phyloP scores from a whole-genome alignment of 2,888 invertebrate species.

The Lepidonotus clava region DNA sequence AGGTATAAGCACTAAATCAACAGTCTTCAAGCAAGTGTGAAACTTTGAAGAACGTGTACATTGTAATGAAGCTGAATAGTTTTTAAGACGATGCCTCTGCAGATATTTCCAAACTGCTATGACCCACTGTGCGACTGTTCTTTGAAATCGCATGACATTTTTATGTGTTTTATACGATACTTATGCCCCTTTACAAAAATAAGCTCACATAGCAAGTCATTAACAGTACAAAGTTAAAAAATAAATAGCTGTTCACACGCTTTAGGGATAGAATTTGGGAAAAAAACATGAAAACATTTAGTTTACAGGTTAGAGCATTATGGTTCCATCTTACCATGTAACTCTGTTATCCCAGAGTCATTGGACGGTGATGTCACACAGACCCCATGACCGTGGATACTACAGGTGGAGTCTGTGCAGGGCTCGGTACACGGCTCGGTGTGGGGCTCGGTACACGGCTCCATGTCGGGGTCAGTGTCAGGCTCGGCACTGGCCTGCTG shows the following conservation, averaged over 20 bases:
- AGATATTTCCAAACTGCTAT: no score
- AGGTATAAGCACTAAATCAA: constrained; percentile 63
- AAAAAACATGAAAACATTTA: not conserved
- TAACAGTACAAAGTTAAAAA: no score
- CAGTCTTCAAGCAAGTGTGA: no score
- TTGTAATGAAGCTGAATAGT: no score
- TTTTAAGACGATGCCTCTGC: no score
- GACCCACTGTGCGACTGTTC: no score
- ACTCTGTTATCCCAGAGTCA: constrained; percentile 70
- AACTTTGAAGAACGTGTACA: no score
- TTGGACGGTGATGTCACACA: constrained; percentile 62
- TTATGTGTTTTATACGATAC: no score
- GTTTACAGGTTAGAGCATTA: not conserved
- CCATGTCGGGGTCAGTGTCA: not conserved
- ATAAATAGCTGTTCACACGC: not conserved
- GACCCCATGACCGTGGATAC: not conserved
- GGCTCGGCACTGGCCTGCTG: not conserved
- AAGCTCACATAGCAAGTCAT: no score
- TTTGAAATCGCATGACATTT: no score
- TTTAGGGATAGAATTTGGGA: no score
- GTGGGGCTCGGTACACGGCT: not conserved
- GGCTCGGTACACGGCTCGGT: not conserved
- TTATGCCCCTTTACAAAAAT: no score
- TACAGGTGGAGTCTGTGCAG: not conserved
- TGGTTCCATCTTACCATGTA: constrained; percentile 59